Base-by-base conservation (phyloP, 2,888 invertebrate species). In the Apamea epomidion region DNA sequence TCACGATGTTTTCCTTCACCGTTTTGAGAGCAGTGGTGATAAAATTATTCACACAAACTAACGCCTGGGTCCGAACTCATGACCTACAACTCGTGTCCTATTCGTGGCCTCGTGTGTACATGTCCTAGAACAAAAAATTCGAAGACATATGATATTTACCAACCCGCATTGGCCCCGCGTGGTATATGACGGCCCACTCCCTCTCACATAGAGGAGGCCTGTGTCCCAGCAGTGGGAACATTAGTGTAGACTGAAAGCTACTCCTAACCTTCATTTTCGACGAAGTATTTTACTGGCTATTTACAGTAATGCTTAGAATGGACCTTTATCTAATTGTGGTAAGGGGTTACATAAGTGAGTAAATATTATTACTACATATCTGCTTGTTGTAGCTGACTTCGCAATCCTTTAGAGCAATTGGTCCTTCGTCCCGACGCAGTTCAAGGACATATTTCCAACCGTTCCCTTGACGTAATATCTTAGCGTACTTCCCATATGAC, bases 391-490 rank as follows among this genome's bases (percentile, higher is more conserved):
- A 12, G 12, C 25, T 21, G 25, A 25, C n/a, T 42, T 29, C 10
- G 6, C n/a, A 16, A 29, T 29, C 54, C 14, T 62, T 45, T 82
- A 45, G 54, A 69, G 54, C n/a, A 48, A 71, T 70, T 60, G 64
- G 37, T n/a, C 58, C 48, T 70, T 16, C 62, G 29, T 64, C 58
- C n/a, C 21, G 32, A 12, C 62, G 3, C 65, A 70, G 78, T 81
- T 84, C 81, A 81, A 81, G 81, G 78, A 65, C 65, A 70, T 58
- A 42, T 64, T 32, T 7, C 48, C 18, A n/a, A 32, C 14, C 58
- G 32, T 67, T 48, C 37, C 58, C 48, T 37, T 65, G 48, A 78
- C 48, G 70, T 81, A 65, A 81, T 70, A 64, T 70, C 25, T 84
- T 65, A 51, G 69, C 58, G 69, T 37, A 58, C 70, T 70, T 84